These are phyloP conservation scores for Eurystomus glaucurus DNA, from an alignment of 2,797 vertebrate species.

Conservation along the genomic window DNA sequence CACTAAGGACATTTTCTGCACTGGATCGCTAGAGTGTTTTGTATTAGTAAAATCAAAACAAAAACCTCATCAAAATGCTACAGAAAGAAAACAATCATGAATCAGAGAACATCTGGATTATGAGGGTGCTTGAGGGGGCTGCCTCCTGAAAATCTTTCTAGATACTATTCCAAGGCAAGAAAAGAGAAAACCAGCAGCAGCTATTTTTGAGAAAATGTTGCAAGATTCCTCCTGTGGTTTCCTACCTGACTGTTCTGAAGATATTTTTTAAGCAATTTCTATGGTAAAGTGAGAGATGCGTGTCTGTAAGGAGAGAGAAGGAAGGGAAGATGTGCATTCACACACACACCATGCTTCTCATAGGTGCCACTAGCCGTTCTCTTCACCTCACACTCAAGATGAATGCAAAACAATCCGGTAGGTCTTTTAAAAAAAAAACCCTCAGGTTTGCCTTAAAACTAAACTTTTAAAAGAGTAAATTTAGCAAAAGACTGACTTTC, in stretches of 20 bases:
- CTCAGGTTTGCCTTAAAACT: neutral
- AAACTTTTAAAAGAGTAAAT: neutral
- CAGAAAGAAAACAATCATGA: neutral
- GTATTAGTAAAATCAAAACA: neutral
- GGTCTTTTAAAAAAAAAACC: too few species aligned
- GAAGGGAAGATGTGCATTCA: neutral
- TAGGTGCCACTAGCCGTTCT: neutral
- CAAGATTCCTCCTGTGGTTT: neutral
- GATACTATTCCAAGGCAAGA: neutral
- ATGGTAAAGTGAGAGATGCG: neutral
- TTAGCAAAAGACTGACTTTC: neutral
- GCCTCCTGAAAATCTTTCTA: neutral
- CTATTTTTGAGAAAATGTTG: neutral
- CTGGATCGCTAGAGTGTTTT: neutral
- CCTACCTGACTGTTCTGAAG: neutral
- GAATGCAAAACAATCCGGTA: neutral
- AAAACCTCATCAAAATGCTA: neutral
- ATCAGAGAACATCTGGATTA: neutral
- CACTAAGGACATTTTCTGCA: neutral
- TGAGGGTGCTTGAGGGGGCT: neutral
- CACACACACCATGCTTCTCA: fast-evolving
- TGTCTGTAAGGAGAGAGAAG: neutral
- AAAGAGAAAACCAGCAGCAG: neutral
- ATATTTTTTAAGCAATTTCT: neutral
- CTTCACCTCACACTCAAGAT: neutral